These are phyloP conservation scores for Procapra przewalskii DNA, from an alignment of 2,113 vertebrate genomes.

Conservation along the genomic window DNA sequence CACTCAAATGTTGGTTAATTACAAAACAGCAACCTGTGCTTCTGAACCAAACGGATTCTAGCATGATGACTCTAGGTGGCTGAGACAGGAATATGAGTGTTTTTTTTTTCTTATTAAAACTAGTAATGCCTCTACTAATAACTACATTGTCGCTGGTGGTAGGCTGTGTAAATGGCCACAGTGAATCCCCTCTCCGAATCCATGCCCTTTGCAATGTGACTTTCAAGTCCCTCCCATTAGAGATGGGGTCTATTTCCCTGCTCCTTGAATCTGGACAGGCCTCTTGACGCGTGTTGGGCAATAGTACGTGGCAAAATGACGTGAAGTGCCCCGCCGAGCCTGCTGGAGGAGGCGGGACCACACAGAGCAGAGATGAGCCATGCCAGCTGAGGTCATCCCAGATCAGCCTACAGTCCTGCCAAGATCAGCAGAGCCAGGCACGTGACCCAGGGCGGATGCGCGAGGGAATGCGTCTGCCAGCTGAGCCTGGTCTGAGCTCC, in stretches of 20 bases:
- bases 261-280: not conserved
- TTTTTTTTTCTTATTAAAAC: not conserved
- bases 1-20: not conserved
- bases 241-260: rapidly evolving
- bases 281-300: not conserved
- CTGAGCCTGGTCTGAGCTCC: not conserved
- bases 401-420: not conserved
- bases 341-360: not conserved
- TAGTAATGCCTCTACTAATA: not conserved
- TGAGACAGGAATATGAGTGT: not conserved
- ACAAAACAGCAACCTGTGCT: not conserved
- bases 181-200: not conserved
- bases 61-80: not conserved
- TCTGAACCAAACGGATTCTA: not conserved
- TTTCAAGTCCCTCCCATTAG: not conserved
- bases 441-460: not conserved
- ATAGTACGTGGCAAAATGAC: rapidly evolving
- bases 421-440: not conserved
- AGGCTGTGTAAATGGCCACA: not conserved
- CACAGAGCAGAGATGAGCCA: not conserved
- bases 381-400: not conserved
- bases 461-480: not conserved
- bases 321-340: not conserved
- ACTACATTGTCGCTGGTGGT: not conserved
- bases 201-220: not conserved